Evolutionary conservation across 2,113 vertebrate species (phyloP).

Genomic region (Oxygymnocypris stewartii): DNA sequence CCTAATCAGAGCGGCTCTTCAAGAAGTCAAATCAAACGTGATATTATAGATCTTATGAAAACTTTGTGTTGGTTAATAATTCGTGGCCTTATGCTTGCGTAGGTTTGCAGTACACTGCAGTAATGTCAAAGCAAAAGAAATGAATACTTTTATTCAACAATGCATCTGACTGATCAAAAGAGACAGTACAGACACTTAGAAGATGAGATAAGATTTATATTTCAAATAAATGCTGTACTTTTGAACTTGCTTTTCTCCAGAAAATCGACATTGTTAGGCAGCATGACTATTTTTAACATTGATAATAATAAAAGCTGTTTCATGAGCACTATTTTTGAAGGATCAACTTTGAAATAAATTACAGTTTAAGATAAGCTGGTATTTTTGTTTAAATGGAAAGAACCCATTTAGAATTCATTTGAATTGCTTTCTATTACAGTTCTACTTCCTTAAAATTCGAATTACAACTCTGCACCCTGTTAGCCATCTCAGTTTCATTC

Average conservation of each 20-base stretch:
- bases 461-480: neutral
- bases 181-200: too few species aligned
- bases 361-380: too few species aligned
- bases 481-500: neutral
- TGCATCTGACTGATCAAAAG: too few species aligned
- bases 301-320: neutral
- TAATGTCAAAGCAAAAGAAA: slow-evolving; percentile 6
- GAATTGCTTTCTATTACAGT: neutral
- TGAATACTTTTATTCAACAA: neutral
- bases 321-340: neutral
- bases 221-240: neutral
- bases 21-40: slow-evolving; percentile 7
- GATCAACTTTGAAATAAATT: too few species aligned
- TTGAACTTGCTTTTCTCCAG: neutral
- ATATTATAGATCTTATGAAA: slow-evolving; percentile 36
- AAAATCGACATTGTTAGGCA: neutral
- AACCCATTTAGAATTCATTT: neutral
- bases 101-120: neutral
- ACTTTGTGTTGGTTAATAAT: slow-evolving; percentile 32
- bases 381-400: neutral
- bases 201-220: neutral
- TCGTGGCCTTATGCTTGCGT: neutral
- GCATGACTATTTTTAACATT: neutral
- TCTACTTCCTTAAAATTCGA: neutral
- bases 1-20: slow-evolving; percentile 15